Evolutionary conservation across 2,797 vertebrate species (phyloP), one percentile per base, ranked within the genome.

Genomic region (Lepidocolaptes lacrymiger): DNA sequence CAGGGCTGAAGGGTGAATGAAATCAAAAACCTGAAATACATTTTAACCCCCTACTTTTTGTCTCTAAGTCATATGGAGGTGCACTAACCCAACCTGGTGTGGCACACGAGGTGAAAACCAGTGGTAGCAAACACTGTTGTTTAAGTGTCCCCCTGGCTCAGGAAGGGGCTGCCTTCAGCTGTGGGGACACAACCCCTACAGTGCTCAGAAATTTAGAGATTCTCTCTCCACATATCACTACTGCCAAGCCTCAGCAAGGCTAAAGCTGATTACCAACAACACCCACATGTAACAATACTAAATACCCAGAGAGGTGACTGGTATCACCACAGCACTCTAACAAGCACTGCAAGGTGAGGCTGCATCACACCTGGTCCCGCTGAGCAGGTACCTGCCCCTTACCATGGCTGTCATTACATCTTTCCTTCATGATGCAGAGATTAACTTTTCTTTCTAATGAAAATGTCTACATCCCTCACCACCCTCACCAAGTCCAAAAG

Each of bases 81-180:
- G 55, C 20, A 7, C 4, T 0, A 64, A 37, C 8, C 39, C 56
- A 44, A 0, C 6, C 37, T n/a, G 67, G 43, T 1, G 0, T 18
- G 55, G 20, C 32, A 58, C 61, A 37, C 0, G 2, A 48, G 59
- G 18, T 18, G 32, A 61, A 56, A 67, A 67, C 0, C 1, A 85
- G 52, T 2, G 2, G 64, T 81, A 92, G 44, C 58, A n/a, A 62
- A 63, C 1, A 0, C n/a, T 9, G 12, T 0, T 0, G 6, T 23
- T 54, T 66, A 51, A 12, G 75, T 5, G 27, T 19, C 48, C 32
- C 24, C 20, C 30, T 2, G 3, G 36, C 32, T 24, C 3, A 4
- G 41, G 30, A 41, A 73, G 67, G 1, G 58, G 36, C 23, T 67
- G 48, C 41, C 41, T 26, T 18, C 61, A 56, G 24, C 24, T 23